Percentiles rank a stretch among this genome's conserved stretches.
phyloP scores from a whole-genome alignment of 2,113 vertebrate genomes.

The Aegypius monachus region DNA sequence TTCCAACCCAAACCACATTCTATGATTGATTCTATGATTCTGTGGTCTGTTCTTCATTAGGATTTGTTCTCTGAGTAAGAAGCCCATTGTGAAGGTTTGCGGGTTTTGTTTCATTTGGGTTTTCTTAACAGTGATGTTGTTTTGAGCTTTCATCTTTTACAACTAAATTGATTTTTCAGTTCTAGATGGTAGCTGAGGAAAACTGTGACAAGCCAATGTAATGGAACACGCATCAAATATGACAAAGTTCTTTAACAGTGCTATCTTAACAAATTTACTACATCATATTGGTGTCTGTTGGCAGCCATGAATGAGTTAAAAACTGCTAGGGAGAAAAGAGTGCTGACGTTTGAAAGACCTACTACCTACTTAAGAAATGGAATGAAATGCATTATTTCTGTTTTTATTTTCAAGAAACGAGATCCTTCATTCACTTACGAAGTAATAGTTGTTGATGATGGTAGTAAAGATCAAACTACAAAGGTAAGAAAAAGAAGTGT shows the following conservation, averaged over 20 bases:
- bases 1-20: no score
- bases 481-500: conserved; percentile 74
- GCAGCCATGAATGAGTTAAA: background rate
- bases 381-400: background rate
- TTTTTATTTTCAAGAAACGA: conserved; percentile 76
- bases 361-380: background rate
- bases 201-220: background rate
- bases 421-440: conserved; percentile 88
- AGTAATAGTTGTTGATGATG: conserved; percentile 92
- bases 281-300: background rate
- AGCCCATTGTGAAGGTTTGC: background rate
- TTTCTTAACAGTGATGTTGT: background rate
- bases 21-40: no score
- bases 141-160: background rate
- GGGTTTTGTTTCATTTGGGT: background rate
- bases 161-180: background rate
- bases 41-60: background rate
- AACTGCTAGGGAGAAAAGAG: background rate
- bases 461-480: conserved; percentile 92
- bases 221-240: background rate
- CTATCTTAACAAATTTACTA: background rate
- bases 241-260: background rate
- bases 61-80: background rate
- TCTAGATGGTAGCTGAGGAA: background rate
- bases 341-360: background rate